Conservation (phyloP, 2,113 vertebrate genomes). For the Sorex fumeus region DNA sequence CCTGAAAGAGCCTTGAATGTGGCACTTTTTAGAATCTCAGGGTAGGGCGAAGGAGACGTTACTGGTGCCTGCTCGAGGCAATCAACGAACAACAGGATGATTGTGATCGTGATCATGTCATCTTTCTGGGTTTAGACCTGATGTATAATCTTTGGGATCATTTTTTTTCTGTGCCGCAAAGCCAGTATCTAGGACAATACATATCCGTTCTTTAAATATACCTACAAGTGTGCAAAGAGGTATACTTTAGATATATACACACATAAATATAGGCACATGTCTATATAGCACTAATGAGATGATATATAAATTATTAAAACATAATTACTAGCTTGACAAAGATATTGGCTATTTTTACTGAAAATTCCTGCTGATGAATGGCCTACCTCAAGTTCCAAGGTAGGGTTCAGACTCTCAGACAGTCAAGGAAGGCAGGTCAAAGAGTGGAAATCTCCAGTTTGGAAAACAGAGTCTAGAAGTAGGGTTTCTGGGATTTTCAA, state of each 20-base stretch:
- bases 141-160: not conserved
- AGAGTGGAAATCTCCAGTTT: not conserved
- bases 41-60: too few relatives aligned
- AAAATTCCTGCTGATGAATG: not conserved
- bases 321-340: not conserved
- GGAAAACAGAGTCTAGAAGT: not conserved
- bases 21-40: too few relatives aligned
- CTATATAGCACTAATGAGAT: not conserved
- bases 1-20: too few relatives aligned
- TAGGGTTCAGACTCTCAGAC: not conserved
- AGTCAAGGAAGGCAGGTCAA: not conserved
- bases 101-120: too few relatives aligned
- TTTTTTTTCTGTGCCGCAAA: not conserved
- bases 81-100: too few relatives aligned
- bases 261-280: not conserved
- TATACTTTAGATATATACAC: not conserved
- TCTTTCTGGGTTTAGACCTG: conserved; percentile 3
- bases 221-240: not conserved
- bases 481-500: not conserved
- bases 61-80: too few relatives aligned
- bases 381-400: not conserved
- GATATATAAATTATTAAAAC: not conserved
- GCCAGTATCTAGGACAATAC: not conserved
- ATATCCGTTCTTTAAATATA: not conserved
- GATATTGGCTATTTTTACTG: not conserved